These are phyloP conservation scores for Chinchilla lanigera DNA, from an alignment of 2,113 vertebrate species.

Conservation along the genomic window DNA sequence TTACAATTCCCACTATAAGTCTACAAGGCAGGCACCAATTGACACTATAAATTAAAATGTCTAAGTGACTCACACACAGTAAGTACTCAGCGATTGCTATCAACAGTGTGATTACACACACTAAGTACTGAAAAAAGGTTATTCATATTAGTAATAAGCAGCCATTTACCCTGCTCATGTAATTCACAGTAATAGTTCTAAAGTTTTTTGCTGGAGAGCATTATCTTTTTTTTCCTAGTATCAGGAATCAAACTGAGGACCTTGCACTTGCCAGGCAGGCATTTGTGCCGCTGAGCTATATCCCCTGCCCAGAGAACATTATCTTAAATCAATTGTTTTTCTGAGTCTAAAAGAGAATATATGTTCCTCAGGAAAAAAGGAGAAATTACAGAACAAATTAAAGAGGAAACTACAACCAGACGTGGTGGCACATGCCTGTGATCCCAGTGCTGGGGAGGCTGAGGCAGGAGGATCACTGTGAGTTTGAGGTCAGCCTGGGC, in stretches of 20 bases:
- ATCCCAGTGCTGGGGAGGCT: background rate
- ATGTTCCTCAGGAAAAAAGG: background rate
- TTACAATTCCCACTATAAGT: background rate
- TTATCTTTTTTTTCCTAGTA: background rate
- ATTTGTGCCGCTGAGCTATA: no score
- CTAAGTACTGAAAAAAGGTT: background rate
- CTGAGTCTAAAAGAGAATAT: slow-evolving; percentile 14
- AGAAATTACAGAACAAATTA: slow-evolving; percentile 30
- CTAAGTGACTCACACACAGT: background rate
- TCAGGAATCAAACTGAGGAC: no score
- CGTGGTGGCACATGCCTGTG: background rate
- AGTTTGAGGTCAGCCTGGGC: background rate
- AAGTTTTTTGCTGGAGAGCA: background rate
- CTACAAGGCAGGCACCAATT: background rate
- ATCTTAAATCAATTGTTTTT: slow-evolving; percentile 48
- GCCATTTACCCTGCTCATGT: background rate
- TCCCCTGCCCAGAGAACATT: background rate
- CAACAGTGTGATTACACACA: background rate
- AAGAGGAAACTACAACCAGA: background rate
- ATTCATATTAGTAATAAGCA: background rate
- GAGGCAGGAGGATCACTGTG: background rate
- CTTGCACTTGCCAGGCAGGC: no score
- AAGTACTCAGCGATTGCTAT: background rate
- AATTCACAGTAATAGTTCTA: background rate
- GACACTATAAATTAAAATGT: background rate